Base-by-base conservation (phyloP, 1,140 invertebrate genomes). In the Chrysomallon squamiferum region DNA sequence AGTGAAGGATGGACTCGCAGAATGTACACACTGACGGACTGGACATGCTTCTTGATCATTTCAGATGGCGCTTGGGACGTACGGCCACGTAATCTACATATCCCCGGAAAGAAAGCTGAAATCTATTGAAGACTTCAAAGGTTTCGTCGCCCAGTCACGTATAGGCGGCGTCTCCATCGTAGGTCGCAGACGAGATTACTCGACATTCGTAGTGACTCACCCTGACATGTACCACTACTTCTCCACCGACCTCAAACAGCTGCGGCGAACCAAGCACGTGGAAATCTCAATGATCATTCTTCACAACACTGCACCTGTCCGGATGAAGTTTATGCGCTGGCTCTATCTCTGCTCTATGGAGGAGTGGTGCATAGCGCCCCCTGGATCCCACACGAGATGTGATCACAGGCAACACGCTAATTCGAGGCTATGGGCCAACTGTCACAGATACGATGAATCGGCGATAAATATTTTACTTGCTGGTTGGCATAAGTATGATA, bases 371-470 rank as follows among this genome's bases (percentile, higher is more conserved):
- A 66, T 77, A 15, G 56, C 71, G 1, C 76, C 76, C 0, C 65
- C 67, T 1, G 68, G 69, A 1, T 45, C 72, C 4, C n/a, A 47
- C 18, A 18, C 45, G 0, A 27, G 33, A 2, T 75, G 71, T 43
- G 70, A 76, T 56, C 30, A 54, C 11, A 35, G 25, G 7, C 18
- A 57, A 15, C 45, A 58, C 15, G 7, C 57, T 0, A 43, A 30
- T 0, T 61, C 56, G 13, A 66, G 47, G 25, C 54, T 65, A 43
- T 75, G 71, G 58, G 73, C 67, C 33, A 60, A 65, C 52, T 79
- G 77, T 47, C 77, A 79, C 65, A 56, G 69, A 2, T 77, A 69
- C 49, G 77, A 79, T 33, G 67, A 77, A 56, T 77, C 77, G 15
- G 73, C 71, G 41, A 59, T 76, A 6, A 79, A 79, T 50, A 65